Base-by-base conservation (phyloP, 2,888 invertebrate species). In the Lasioglossum lativentre region DNA sequence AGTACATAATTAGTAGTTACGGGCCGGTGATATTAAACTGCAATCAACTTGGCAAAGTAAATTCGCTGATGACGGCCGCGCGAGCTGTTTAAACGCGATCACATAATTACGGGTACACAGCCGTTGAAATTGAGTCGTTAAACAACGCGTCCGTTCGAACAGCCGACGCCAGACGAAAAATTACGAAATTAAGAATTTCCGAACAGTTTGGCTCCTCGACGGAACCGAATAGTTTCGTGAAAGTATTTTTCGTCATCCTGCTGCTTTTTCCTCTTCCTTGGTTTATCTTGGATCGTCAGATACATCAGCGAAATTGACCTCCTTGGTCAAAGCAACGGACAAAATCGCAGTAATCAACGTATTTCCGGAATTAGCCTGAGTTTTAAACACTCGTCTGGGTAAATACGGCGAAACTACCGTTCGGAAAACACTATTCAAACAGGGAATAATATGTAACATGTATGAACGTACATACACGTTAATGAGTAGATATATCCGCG, bases 1-100 rank as follows among this genome's bases (percentile, higher is more conserved):
- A 90, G 87, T 84, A 84, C 82, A 90, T 90, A 90, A 90, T 90
- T 90, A 89, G 83, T 83, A 89, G 85, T 84, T 82, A 80, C 82
- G 52, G 66, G n/a, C 66, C 40, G 59, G 63, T 30, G 85, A 86
- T 83, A 87, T 90, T 90, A 89, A 90, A 86, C 87, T 88, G 79
- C 76, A 86, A 89, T 84, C 83, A 80, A 83, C 87, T 81, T 81
- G 73, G 77, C 27, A 72, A 87, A 84, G 84, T 85, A 82, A 89
- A 89, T 86, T 78, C 63, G 71, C 76, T 73, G 78, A 80, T 71
- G 83, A 81, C 42, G 76, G 47, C n/a, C 66, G 70, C 59, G 47
- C 47, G 47, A 38, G 45, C 74, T 87, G 77, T 83, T 87, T 87
- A 80, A 87, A 72, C 87, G 80, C 71, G 82, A 86, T 86, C 82